Percentiles rank a stretch among this genome's conserved stretches.
phyloP scores from a whole-genome alignment of 2,113 vertebrate genomes.

The Ochotona curzoniae region DNA sequence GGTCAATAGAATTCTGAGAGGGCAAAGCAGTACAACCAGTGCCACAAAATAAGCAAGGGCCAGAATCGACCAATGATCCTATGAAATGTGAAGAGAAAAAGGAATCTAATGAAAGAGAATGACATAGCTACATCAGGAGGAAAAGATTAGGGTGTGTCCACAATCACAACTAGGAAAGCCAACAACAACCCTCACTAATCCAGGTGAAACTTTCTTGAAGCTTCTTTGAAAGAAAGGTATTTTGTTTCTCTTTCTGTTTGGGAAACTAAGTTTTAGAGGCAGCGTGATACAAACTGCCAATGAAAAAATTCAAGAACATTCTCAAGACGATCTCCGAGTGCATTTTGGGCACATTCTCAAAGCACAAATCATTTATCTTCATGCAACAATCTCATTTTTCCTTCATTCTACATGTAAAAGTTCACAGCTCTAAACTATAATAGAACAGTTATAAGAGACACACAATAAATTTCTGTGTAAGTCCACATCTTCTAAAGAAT shows the following conservation, averaged over 20 bases:
- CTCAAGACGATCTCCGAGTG: not conserved
- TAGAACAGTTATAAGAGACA: not conserved
- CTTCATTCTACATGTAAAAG: not conserved
- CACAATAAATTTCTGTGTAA: not conserved
- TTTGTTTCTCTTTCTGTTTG: not conserved
- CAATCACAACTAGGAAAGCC: not conserved
- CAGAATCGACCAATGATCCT: not conserved
- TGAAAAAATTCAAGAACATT: not conserved
- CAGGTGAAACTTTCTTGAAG: not conserved
- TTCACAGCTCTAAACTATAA: not conserved
- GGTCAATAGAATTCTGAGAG: slow-evolving; percentile 23
- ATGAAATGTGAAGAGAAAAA: not conserved
- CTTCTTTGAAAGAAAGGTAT: not conserved
- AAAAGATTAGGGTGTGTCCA: not conserved
- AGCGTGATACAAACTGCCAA: not conserved
- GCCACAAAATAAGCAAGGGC: not conserved
- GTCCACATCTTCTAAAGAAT: not conserved
- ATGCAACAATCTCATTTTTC: not conserved
- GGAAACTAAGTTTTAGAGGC: not conserved
- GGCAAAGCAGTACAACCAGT: not conserved
- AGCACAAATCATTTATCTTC: not conserved
- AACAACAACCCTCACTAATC: not conserved
- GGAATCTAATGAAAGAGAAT: not conserved
- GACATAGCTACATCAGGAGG: not conserved
- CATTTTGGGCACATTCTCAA: not conserved